phyloP scores from a whole-genome alignment of 2,113 vertebrate species.

The Lucifuga dentata region DNA sequence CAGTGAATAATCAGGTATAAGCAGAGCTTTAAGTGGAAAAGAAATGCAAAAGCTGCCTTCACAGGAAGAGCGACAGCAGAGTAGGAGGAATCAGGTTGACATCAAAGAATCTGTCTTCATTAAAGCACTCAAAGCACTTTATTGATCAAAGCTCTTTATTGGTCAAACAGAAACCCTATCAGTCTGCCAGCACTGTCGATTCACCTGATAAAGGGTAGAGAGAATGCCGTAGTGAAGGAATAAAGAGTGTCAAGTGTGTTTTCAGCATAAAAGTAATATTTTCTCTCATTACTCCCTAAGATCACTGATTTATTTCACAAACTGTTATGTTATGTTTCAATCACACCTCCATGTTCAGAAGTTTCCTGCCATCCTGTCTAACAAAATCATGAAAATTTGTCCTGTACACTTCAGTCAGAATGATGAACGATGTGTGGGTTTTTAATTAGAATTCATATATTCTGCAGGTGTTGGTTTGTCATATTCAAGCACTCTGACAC shows the following conservation, averaged over 20 bases:
- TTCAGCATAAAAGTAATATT: neutral
- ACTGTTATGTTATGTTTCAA: constrained; percentile 1
- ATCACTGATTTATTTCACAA: neutral
- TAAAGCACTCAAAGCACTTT: constrained; percentile 30
- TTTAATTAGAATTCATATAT: too few relatives aligned
- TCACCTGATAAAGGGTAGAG: constrained; percentile 10
- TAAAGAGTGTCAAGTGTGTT: neutral
- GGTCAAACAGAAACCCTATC: constrained; percentile 17
- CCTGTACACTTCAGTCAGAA: too few relatives aligned
- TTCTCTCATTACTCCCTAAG: constrained; percentile 4
- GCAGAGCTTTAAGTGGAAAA: neutral
- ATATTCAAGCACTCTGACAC: too few relatives aligned
- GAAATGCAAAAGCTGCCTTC: neutral
- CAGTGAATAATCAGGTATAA: neutral
- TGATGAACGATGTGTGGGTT: too few relatives aligned
- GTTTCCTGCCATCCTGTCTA: too few relatives aligned
- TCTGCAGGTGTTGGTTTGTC: too few relatives aligned
- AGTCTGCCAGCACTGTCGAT: neutral
- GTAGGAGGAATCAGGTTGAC: constrained; percentile 8
- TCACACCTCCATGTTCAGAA: constrained; percentile 1
- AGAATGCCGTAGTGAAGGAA: neutral
- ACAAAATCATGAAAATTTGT: too few relatives aligned
- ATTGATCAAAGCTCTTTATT: constrained; percentile 31
- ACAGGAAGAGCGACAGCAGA: constrained; percentile 3
- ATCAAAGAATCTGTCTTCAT: constrained; percentile 12